Evolutionary conservation across 1,140 invertebrate genomes (phyloP).

Genomic region (Hyposmocoma kahamanoa): DNA sequence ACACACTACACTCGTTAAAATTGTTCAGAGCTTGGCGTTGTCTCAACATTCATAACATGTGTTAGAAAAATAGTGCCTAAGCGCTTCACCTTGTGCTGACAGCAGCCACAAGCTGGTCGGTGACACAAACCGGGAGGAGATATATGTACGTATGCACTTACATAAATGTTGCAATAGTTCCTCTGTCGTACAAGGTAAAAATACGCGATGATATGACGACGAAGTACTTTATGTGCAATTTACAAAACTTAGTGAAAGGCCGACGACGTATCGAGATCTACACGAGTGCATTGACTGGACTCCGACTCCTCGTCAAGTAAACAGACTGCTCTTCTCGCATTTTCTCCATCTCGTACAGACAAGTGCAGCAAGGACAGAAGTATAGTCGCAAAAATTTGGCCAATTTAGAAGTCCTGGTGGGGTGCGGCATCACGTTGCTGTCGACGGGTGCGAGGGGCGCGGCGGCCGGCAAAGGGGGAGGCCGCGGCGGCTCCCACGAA

Average conservation of each 20-base stretch:
- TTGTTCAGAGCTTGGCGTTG: too few species aligned
- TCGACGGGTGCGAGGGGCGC: neutral
- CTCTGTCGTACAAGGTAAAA: too few species aligned
- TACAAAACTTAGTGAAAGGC: neutral
- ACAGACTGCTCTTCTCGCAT: conserved; percentile 31
- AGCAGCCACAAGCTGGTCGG: too few species aligned
- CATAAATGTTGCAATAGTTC: too few species aligned
- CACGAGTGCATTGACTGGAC: too few species aligned
- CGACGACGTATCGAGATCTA: neutral
- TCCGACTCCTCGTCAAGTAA: conserved; percentile 23
- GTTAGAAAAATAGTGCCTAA: too few species aligned
- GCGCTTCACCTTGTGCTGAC: too few species aligned
- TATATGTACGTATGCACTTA: too few species aligned
- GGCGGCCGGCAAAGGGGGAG: neutral
- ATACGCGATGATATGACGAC: too few species aligned
- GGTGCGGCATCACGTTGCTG: conserved; percentile 18
- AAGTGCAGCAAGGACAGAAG: conserved; percentile 61
- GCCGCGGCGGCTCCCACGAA: conserved; percentile 37
- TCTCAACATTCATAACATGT: too few species aligned
- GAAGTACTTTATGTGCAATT: neutral
- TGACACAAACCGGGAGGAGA: too few species aligned
- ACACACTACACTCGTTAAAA: too few species aligned
- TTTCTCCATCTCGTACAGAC: conserved; percentile 54
- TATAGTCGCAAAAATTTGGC: conserved; percentile 57
- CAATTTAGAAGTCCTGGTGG: conserved; percentile 41